These are phyloP conservation scores for Ardeotis arabs DNA, from an alignment of 2,113 vertebrate species.

Conservation along the genomic window DNA sequence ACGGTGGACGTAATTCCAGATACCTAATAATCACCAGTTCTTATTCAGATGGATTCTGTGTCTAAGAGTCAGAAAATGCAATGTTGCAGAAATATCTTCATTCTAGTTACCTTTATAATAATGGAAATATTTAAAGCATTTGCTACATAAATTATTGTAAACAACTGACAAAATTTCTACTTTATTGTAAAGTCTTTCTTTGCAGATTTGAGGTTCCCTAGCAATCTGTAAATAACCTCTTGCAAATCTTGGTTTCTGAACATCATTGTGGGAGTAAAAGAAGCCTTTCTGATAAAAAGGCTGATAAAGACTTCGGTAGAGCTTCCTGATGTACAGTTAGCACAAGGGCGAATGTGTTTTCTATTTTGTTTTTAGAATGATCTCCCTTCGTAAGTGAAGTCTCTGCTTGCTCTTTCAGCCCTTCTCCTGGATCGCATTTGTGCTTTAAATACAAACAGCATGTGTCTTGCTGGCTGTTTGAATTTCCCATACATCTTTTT, in stretches of 20 bases:
- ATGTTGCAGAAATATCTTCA: background rate
- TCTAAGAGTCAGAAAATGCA: background rate
- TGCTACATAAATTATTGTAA: background rate
- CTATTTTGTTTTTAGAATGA: background rate
- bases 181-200: background rate
- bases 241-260: background rate
- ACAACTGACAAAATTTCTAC: background rate
- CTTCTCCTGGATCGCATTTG: conserved; percentile 1
- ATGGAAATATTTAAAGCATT: background rate
- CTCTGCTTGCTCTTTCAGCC: background rate
- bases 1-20: background rate
- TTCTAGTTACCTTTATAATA: background rate
- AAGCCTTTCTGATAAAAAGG: background rate
- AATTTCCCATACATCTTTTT: background rate
- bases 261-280: background rate
- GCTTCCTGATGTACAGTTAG: background rate
- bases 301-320: background rate
- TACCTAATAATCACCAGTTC: background rate
- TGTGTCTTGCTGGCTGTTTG: background rate
- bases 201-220: background rate
- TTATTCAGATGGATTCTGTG: background rate
- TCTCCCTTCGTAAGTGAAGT: background rate
- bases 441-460: conserved; percentile 2
- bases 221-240: background rate
- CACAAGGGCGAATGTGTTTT: background rate